Evolutionary conservation across 2,113 vertebrate genomes (phyloP).

Genomic region (Gymnorhina tibicen): DNA sequence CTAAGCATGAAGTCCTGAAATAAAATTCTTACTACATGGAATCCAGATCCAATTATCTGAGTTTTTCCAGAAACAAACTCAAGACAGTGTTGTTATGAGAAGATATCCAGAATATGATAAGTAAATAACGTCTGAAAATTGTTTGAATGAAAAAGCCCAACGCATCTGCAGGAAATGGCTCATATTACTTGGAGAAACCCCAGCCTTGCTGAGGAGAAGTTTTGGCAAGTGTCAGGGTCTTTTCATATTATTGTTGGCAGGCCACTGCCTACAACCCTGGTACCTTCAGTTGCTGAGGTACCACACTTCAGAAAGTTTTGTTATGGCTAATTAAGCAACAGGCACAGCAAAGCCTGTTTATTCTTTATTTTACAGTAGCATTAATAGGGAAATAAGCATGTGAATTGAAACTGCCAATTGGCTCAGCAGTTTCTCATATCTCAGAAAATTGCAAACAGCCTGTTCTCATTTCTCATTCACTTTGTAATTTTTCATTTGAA

Average conservation of each 20-base stretch:
- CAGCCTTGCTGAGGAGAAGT: constrained; percentile 27
- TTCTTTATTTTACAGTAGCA: constrained; percentile 20
- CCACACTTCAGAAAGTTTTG: constrained; percentile 44
- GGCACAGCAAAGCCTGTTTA: constrained; percentile 42
- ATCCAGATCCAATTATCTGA: background rate
- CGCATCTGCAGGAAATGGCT: constrained; percentile 21
- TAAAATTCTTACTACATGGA: background rate
- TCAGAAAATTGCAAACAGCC: constrained; percentile 30
- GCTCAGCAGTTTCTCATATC: constrained; percentile 40
- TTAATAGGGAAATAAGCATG: constrained; percentile 56
- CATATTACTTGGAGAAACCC: constrained; percentile 36
- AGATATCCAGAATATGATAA: background rate
- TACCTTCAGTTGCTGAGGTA: constrained; percentile 20
- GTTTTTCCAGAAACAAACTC: background rate
- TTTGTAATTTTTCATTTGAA: constrained; percentile 14
- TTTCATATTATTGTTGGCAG: constrained; percentile 43
- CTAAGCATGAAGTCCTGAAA: background rate
- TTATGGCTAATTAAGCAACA: constrained; percentile 52
- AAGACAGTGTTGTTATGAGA: background rate
- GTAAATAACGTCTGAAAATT: constrained; percentile 13
- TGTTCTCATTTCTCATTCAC: constrained; percentile 23
- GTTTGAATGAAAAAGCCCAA: background rate
- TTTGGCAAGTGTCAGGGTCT: constrained; percentile 6
- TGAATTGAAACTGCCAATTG: constrained; percentile 29
- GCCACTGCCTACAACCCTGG: background rate